Percentiles rank a stretch among this genome's conserved stretches.
Evolutionary conservation across 2,888 invertebrate species (phyloP).

Genomic region (Cerastis leucographa): DNA sequence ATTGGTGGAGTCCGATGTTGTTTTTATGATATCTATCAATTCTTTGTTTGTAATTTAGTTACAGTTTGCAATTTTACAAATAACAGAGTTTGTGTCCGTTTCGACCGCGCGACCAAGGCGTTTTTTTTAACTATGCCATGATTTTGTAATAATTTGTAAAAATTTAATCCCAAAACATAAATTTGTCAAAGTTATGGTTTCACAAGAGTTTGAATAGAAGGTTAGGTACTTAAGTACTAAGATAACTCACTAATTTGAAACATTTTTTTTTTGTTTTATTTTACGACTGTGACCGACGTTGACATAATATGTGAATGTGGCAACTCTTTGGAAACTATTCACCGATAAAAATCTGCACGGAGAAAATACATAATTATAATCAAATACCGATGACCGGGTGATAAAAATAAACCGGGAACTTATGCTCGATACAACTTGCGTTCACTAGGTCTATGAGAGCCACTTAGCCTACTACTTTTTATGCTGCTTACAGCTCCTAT

Average conservation of each 20-base stretch:
- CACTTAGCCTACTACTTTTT: neutral
- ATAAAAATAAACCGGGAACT: neutral
- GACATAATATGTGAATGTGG: neutral
- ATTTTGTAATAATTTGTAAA: no score
- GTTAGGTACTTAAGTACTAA: neutral
- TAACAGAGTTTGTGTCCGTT: no score
- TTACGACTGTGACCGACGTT: neutral
- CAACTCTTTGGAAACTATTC: neutral
- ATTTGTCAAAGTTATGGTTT: no score
- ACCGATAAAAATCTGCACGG: neutral
- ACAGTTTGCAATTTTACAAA: neutral
- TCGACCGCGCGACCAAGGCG: no score
- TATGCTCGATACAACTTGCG: neutral
- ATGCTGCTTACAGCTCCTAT: neutral
- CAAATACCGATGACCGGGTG: neutral
- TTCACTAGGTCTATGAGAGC: neutral
- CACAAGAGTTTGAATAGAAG: neutral
- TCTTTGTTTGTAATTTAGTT: slow-evolving; percentile 14
- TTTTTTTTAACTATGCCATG: no score
- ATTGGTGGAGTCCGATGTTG: slow-evolving; percentile 30
- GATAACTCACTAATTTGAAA: neutral
- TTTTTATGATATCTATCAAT: slow-evolving; percentile 24
- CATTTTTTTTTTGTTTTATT: neutral
- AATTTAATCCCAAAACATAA: no score
- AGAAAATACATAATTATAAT: neutral